These are phyloP conservation scores for Cynodonichthys magdalenae DNA, from an alignment of 2,797 vertebrate genomes.

Conservation along the genomic window DNA sequence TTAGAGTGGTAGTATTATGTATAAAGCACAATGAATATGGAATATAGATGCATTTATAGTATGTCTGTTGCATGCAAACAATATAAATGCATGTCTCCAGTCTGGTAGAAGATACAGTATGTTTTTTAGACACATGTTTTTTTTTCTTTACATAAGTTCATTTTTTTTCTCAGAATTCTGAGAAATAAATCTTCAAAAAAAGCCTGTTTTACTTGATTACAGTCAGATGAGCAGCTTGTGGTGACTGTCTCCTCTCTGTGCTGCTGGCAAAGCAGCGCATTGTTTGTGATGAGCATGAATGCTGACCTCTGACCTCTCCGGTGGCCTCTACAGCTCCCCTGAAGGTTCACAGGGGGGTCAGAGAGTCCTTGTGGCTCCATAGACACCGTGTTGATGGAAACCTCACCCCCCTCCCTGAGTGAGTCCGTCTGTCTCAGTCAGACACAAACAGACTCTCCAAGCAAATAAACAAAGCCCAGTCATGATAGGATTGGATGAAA, in stretches of 20 bases:
- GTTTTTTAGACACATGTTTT: too few species aligned
- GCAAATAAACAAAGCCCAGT: conserved; percentile 54
- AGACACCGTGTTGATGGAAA: conserved; percentile 78
- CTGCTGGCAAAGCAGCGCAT: conserved; percentile 84
- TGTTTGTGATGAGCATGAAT: conserved; percentile 90
- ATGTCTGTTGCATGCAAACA: neutral
- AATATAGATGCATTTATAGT: neutral
- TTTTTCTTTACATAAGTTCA: too few species aligned
- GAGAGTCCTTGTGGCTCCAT: conserved; percentile 79
- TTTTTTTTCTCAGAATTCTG: conserved; percentile 7
- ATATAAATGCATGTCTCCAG: neutral
- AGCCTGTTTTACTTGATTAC: conserved; percentile 43
- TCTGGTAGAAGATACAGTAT: neutral
- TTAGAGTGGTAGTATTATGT: neutral
- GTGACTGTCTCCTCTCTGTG: conserved; percentile 78
- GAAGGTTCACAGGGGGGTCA: conserved; percentile 95
- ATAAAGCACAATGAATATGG: neutral
- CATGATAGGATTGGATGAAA: conserved; percentile 12
- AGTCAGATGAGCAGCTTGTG: conserved; percentile 65
- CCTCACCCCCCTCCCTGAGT: conserved; percentile 54
- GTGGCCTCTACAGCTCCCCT: conserved; percentile 87
- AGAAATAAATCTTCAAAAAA: conserved; percentile 18
- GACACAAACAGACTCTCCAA: conserved; percentile 48
- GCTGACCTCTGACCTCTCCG: conserved; percentile 88
- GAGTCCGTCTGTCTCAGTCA: conserved; percentile 55